A percentile compares a stretch with the other conserved stretches of the same genome.
Conservation (phyloP, 2,888 invertebrate species). For the Hedya salicella region DNA sequence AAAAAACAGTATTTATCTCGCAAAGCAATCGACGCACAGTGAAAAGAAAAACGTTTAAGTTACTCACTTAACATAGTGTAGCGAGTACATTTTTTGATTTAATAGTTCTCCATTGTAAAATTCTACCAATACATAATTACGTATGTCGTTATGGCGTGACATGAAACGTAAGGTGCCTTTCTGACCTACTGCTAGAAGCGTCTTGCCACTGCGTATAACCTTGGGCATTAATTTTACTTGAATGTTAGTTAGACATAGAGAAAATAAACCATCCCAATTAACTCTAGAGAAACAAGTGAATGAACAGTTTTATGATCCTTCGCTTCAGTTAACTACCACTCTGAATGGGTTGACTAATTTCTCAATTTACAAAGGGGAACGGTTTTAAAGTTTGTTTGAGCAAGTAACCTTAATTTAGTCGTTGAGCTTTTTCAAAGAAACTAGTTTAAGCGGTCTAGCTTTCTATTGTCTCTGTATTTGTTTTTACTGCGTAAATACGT, state of each 20-base stretch:
- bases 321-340: slow-evolving; percentile 14
- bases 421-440: slow-evolving; percentile 25
- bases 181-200: slow-evolving; percentile 1
- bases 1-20: no score
- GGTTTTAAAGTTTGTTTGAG: slow-evolving; percentile 23
- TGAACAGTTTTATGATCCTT: slow-evolving; percentile 24
- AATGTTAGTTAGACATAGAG: slow-evolving; percentile 11
- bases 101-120: no score
- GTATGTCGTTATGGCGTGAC: background rate
- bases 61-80: no score
- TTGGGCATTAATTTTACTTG: slow-evolving; percentile 21
- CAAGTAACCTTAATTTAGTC: slow-evolving; percentile 29
- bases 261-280: slow-evolving; percentile 4
- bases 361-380: slow-evolving; percentile 4
- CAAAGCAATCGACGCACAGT: background rate
- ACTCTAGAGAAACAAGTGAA: slow-evolving; percentile 5
- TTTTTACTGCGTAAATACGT: slow-evolving; percentile 7
- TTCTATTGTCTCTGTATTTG: slow-evolving; percentile 35
- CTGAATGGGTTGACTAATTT: slow-evolving; percentile 21
- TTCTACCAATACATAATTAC: background rate
- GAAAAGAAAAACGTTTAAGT: background rate
- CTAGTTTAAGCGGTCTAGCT: slow-evolving; percentile 15
- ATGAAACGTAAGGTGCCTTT: slow-evolving; percentile 6
- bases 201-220: slow-evolving; percentile 32
- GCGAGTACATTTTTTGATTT: no score